These are phyloP conservation scores for Gymnoscelis rufifasciata DNA, from an alignment of 2,888 invertebrate genomes.

Conservation along the genomic window DNA sequence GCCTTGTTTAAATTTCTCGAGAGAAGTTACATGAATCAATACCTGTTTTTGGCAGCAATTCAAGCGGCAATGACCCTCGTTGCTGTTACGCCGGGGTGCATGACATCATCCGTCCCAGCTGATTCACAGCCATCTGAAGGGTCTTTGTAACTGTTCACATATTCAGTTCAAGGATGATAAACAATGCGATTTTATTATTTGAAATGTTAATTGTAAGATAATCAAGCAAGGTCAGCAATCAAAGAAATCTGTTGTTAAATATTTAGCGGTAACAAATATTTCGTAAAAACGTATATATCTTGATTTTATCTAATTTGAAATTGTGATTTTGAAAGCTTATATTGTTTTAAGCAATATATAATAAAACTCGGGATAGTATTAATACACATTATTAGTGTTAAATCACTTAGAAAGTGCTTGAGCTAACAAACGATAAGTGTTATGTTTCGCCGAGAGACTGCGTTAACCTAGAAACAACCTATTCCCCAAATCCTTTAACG, in stretches of 20 bases:
- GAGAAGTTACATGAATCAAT: slow-evolving; percentile 3
- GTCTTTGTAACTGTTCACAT: slow-evolving; percentile 20
- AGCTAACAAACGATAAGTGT: slow-evolving; percentile 5
- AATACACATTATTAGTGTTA: neutral
- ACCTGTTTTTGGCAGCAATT: slow-evolving; percentile 27
- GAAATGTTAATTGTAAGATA: slow-evolving; percentile 18
- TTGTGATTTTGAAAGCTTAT: neutral
- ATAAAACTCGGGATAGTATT: too few relatives aligned
- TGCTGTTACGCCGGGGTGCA: slow-evolving; percentile 11
- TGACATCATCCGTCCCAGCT: slow-evolving; percentile 29
- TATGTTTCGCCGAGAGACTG: slow-evolving; percentile 6
- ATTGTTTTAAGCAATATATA: neutral
- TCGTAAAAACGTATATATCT: too few relatives aligned
- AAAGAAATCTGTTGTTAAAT: slow-evolving; percentile 9
- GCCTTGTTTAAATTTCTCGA: neutral
- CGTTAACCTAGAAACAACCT: slow-evolving; percentile 14
- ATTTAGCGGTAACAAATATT: neutral
- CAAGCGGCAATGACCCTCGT: slow-evolving; percentile 31
- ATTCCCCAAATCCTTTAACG: slow-evolving; percentile 11
- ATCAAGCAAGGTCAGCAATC: slow-evolving; percentile 17
- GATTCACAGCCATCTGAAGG: slow-evolving; percentile 27
- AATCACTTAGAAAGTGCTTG: neutral
- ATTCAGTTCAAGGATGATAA: slow-evolving; percentile 27
- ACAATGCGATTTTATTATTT: slow-evolving; percentile 23
- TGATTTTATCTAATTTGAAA: too few relatives aligned